phyloP scores from a whole-genome alignment of 1,140 invertebrate genomes.

The Onthophagus taurus region DNA sequence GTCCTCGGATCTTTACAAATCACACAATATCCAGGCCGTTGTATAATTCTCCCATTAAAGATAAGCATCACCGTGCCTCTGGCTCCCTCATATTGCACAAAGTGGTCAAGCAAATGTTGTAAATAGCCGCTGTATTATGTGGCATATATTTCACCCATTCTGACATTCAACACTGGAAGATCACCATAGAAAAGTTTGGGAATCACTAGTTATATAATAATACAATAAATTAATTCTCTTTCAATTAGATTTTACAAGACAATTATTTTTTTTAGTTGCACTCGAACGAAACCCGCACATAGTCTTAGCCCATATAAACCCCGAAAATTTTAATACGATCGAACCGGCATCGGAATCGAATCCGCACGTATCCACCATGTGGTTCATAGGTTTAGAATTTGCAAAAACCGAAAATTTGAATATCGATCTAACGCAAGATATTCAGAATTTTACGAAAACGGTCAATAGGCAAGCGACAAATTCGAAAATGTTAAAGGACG shows the following conservation, averaged over 20 bases:
- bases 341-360: constrained; percentile 35
- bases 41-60: too few species aligned
- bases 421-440: constrained; percentile 88
- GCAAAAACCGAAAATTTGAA: constrained; percentile 78
- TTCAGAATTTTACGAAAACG: constrained; percentile 77
- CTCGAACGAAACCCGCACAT: constrained; percentile 89
- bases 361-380: constrained; percentile 60
- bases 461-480: constrained; percentile 55
- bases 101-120: too few species aligned
- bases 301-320: constrained; percentile 89
- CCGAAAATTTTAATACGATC: constrained; percentile 63
- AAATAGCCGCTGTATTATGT: too few species aligned
- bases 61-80: too few species aligned
- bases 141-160: too few species aligned
- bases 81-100: too few species aligned
- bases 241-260: constrained; percentile 1
- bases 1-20: too few species aligned
- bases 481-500: constrained; percentile 75
- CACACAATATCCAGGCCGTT: too few species aligned
- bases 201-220: too few species aligned
- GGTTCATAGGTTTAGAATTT: constrained; percentile 95
- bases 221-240: too few species aligned
- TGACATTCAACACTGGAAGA: too few species aligned
- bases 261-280: constrained; percentile 44
- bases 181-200: too few species aligned